phyloP scores from a whole-genome alignment of 2,888 invertebrate species.

The Tenthredo notha region DNA sequence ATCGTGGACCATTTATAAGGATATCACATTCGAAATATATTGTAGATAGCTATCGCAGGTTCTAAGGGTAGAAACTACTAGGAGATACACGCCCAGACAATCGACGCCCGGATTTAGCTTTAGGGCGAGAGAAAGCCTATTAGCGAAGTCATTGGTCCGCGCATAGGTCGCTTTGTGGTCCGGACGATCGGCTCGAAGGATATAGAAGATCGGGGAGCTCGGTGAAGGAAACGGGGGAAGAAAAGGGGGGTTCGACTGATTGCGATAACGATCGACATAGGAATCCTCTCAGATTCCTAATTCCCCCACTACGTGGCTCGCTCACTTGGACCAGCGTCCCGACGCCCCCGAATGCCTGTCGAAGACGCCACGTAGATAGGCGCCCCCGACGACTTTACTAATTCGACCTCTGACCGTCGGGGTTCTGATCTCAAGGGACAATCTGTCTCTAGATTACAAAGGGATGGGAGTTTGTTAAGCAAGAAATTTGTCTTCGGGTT shows the following conservation, averaged over 20 bases:
- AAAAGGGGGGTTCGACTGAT: constrained; percentile 20
- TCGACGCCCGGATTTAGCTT: constrained; percentile 32
- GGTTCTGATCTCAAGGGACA: constrained; percentile 33
- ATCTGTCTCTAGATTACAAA: constrained; percentile 38
- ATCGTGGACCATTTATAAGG: constrained; percentile 40
- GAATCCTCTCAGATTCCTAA: constrained; percentile 53
- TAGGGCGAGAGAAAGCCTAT: constrained; percentile 41
- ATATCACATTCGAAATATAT: constrained; percentile 34
- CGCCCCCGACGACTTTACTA: constrained; percentile 26
- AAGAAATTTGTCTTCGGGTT: neutral
- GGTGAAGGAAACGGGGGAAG: neutral
- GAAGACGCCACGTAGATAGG: constrained; percentile 35
- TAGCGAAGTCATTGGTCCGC: constrained; percentile 40
- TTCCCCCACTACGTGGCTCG: constrained; percentile 33
- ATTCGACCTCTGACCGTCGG: constrained; percentile 35
- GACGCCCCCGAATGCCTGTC: constrained; percentile 18
- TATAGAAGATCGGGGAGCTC: constrained; percentile 5
- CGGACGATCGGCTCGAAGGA: constrained; percentile 35
- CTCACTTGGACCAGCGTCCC: constrained; percentile 11
- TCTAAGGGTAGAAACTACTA: constrained; percentile 1
- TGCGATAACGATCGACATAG: constrained; percentile 55
- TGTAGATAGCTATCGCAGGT: neutral
- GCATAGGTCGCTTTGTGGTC: constrained; percentile 41
- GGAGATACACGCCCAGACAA: constrained; percentile 40
- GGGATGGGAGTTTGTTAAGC: constrained; percentile 6